phyloP scores from a whole-genome alignment of 2,113 vertebrate genomes.

The Pluvialis apricaria region DNA sequence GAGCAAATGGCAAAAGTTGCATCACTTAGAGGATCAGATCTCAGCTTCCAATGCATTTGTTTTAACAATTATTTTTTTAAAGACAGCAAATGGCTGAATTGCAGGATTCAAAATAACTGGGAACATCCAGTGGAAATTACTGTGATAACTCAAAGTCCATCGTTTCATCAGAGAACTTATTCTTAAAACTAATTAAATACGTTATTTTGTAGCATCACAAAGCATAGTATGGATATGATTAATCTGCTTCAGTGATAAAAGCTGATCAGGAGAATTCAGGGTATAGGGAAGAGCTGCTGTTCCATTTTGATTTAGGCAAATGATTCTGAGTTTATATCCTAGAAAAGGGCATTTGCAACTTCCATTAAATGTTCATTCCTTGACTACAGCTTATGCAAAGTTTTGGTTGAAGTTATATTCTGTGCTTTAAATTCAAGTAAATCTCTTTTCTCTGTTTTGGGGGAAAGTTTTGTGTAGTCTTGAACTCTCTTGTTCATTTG shows the following conservation, averaged over 20 bases:
- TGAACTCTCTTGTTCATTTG: background rate
- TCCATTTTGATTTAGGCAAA: background rate
- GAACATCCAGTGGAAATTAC: background rate
- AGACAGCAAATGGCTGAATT: background rate
- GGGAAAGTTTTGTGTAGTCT: background rate
- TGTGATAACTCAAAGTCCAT: background rate
- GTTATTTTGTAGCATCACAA: background rate
- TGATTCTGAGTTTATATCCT: conserved; percentile 18
- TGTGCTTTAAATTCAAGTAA: background rate
- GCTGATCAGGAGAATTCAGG: background rate
- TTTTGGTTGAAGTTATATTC: background rate
- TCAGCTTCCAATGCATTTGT: background rate
- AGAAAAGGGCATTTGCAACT: background rate
- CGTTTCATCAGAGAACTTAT: background rate
- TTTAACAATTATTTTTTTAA: background rate
- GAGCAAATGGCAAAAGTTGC: background rate
- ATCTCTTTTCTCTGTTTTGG: background rate
- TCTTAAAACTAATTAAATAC: background rate
- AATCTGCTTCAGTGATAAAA: background rate
- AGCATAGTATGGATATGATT: background rate
- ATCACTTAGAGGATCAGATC: background rate
- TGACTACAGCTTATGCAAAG: background rate
- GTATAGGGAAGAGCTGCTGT: background rate
- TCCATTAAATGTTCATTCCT: conserved; percentile 2
- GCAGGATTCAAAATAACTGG: background rate